A percentile compares a stretch with the other conserved stretches of the same genome.
Evolutionary conservation across 2,888 invertebrate genomes (phyloP).

Genomic region (Zygogramma bicolorata): DNA sequence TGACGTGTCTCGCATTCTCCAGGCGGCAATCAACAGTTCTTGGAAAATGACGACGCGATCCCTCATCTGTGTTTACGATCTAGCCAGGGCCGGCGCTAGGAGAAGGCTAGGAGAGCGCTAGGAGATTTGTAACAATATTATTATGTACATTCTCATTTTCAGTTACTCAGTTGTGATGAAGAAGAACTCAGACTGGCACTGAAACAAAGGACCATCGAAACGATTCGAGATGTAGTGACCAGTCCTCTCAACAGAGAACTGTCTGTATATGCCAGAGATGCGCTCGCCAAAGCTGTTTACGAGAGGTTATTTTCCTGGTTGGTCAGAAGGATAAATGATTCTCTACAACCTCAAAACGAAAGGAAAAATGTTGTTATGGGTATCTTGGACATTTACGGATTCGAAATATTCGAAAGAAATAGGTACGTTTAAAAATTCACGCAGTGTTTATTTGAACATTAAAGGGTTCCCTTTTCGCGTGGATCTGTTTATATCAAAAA

Average conservation of each 20-base stretch:
- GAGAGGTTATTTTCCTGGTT: slow-evolving; percentile 93
- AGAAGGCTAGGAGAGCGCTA: no score
- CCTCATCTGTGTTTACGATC: no score
- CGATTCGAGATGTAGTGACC: slow-evolving; percentile 84
- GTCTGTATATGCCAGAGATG: slow-evolving; percentile 89
- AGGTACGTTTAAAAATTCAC: slow-evolving; percentile 75
- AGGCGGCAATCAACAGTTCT: no score
- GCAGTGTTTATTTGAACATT: no score
- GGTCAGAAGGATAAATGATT: slow-evolving; percentile 82
- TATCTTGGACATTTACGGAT: slow-evolving; percentile 94
- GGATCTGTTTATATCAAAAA: no score
- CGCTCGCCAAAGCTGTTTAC: slow-evolving; percentile 91
- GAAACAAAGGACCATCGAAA: slow-evolving; percentile 88
- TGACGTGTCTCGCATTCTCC: no score
- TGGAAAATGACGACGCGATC: no score
- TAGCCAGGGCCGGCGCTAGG: no score
- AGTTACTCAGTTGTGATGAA: slow-evolving; percentile 82
- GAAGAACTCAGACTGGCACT: slow-evolving; percentile 78
- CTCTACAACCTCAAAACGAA: slow-evolving; percentile 73
- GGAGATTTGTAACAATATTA: no score
- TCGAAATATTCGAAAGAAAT: slow-evolving; percentile 92
- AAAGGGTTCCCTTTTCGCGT: no score
- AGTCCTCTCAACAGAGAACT: slow-evolving; percentile 85
- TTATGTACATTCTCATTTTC: slow-evolving; percentile 45
- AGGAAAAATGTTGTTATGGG: slow-evolving; percentile 82